Evolutionary conservation across 2,888 invertebrate genomes (phyloP).

Genomic region (Melipona bicolor): DNA sequence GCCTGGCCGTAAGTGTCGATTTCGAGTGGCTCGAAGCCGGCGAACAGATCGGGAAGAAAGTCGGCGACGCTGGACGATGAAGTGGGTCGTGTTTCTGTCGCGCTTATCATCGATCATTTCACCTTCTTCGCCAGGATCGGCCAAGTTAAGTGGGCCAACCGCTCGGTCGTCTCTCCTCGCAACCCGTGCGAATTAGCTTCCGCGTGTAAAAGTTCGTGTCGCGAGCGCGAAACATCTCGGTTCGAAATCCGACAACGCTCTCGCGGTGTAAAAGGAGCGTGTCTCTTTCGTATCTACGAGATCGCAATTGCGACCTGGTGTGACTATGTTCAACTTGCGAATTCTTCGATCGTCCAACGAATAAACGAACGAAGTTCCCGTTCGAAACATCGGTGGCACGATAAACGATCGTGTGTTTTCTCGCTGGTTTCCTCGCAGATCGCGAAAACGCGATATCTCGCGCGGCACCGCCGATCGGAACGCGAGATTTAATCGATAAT

Average conservation of each 20-base stretch:
- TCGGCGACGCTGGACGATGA: conserved; percentile 53
- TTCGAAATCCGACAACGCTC: too few relatives aligned
- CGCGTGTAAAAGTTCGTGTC: too few relatives aligned
- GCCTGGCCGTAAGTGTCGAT: conserved; percentile 57
- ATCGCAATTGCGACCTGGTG: too few relatives aligned
- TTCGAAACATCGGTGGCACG: background rate
- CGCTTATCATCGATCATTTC: conserved; percentile 70
- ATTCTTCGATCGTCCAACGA: background rate
- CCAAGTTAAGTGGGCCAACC: conserved; percentile 54
- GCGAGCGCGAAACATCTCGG: too few relatives aligned
- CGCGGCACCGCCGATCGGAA: background rate
- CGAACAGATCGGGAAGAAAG: conserved; percentile 67
- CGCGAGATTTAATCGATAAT: conserved; percentile 26
- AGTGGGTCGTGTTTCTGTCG: conserved; percentile 66
- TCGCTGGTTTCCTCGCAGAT: background rate
- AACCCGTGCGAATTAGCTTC: conserved; percentile 42
- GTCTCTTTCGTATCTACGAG: too few relatives aligned
- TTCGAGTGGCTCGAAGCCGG: conserved; percentile 39
- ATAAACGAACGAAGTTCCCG: background rate
- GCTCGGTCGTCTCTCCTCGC: conserved; percentile 3
- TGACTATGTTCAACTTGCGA: background rate
- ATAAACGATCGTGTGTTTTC: background rate
- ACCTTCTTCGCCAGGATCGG: conserved; percentile 55
- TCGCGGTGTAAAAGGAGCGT: too few relatives aligned
- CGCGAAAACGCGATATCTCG: background rate